Evolutionary conservation across 2,113 vertebrate genomes (phyloP).

Genomic region (Lophotis ruficrista): DNA sequence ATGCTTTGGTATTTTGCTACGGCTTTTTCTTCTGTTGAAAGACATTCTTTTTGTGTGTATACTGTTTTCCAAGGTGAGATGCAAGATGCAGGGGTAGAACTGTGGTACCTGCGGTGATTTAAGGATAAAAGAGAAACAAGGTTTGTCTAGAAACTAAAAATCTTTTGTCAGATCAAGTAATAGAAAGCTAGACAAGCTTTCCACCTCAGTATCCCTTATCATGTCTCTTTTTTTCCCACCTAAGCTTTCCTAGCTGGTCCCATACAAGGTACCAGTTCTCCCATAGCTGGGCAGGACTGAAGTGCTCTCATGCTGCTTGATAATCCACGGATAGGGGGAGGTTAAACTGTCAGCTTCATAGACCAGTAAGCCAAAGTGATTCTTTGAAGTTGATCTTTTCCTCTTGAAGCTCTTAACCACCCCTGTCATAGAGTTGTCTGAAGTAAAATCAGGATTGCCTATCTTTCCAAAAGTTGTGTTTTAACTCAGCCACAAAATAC

Average conservation of each 20-base stretch:
- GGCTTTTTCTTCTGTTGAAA: background rate
- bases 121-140: background rate
- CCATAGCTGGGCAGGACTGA: background rate
- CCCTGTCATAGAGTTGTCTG: rapidly evolving
- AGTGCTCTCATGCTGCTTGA: background rate
- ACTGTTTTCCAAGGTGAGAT: background rate
- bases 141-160: background rate
- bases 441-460: background rate
- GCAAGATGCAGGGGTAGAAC: background rate
- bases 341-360: background rate
- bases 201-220: background rate
- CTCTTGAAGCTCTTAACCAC: background rate
- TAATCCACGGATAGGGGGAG: background rate
- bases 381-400: background rate
- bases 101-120: background rate
- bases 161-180: background rate
- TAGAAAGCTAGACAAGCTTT: background rate
- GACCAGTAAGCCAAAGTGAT: background rate
- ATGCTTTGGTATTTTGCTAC: background rate
- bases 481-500: background rate
- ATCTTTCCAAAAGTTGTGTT: background rate
- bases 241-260: background rate
- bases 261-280: background rate
- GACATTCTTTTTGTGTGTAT: background rate
- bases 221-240: background rate